Base-by-base conservation (phyloP, 2,888 invertebrate genomes). In the Amaurobius ferox region DNA sequence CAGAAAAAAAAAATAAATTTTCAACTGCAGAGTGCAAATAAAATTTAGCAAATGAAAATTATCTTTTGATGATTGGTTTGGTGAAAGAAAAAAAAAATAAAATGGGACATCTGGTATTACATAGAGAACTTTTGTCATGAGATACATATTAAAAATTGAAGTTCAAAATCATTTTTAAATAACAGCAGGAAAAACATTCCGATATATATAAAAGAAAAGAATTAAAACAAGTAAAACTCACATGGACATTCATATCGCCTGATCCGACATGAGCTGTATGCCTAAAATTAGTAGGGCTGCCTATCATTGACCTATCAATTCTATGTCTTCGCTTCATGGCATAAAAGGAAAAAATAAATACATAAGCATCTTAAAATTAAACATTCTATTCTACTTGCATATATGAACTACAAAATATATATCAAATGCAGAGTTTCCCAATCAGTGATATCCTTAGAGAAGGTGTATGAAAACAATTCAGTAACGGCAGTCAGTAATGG, bases 201-300 rank as follows among this genome's bases (percentile, higher is more conserved):
- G 9, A 48, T 2, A 55, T n/a, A 1, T 30, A 19, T 1, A 2
- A 44, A 11, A 67, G 30, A 32, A 77, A 62, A 79, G 1, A 44
- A 16, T 16, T 44, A 16, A 44, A 26, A 9, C 6, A 64, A 26
- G n/a, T n/a, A 40, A 70, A 55, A 87, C 88, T 88, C 61, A 88
- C 88, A 48, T 89, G 88, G 68, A 89, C 89, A 95, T 96, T 95
- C 87, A 97, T 94, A 91, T 98, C 98, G 73, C 95, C 95, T 26
- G 97, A 96, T 29, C 98, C 96, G 91, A 96, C 95, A 91, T 96
- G 96, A 2, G 95, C 96, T 61, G 98, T 98, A 92, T 98, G 98
- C 90, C 96, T 95, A 92, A 98, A 98, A 93, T 98, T 97, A 89
- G 96, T 98, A 16, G 98, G 98, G 89, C 95, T 94, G 40, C 98